Base-by-base conservation (phyloP, 2,113 vertebrate species). In the Holacanthus passer region DNA sequence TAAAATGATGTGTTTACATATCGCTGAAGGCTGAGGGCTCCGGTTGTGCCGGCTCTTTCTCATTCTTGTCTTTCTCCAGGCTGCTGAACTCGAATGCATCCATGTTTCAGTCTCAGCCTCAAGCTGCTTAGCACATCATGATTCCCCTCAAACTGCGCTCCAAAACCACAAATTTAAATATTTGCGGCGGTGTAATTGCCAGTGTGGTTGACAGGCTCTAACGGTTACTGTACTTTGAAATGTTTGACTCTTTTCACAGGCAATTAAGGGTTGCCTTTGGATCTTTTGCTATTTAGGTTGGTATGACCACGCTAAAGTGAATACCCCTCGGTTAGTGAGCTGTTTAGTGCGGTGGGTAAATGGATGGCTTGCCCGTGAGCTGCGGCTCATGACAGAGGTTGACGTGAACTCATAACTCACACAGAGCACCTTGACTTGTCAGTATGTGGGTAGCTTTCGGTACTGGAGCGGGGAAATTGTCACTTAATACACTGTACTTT, bases 201-300 rank as follows among this genome's bases (percentile, higher is more conserved):
- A 90, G 68, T 75, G 85, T 84, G 92, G 90, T 86, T 90, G 87
- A 91, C 88, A 86, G 86, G 83, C 87, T 89, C 75, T 84, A 79
- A 84, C 86, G 77, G 93, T 93, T 91, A 90, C 83, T 89, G 87
- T 87, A 82, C 89, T 87, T 90, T 93, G 84, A 91, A 90, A 88
- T 82, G 81, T 92, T 93, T 88, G 91, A 91, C 90, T 93, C 85
- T 88, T 92, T 95, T 94, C 94, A 94, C 93, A 94, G 90, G 93
- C 93, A 92, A 94, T 95, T 94, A 93, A 84, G 77, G 84, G 85
- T 87, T 81, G 74, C 81, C 81, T 82, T 93, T 83, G 84, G 91
- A 85, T 87, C 86, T 82, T 80, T 56, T 58, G 69, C 86, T 87
- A 85, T 89, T 85, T 87, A 68, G 70, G 43, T 87, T 87, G 84